Conservation (phyloP, 2,113 vertebrate genomes). For the Himantopus leucocephalus region DNA sequence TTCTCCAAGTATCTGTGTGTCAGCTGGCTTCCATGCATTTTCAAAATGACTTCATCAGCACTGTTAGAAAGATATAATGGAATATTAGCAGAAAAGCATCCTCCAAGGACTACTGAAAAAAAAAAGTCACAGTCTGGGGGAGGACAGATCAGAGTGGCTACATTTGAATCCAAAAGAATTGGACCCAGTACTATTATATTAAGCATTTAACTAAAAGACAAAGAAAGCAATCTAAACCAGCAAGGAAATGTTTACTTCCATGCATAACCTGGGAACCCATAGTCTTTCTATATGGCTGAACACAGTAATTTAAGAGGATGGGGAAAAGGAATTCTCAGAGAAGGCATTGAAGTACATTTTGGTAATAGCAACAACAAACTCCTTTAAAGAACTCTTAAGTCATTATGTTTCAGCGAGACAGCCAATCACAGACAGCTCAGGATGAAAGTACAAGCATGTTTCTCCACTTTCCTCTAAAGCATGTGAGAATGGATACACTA, state of each 20-base stretch:
- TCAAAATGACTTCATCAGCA: constrained; percentile 88
- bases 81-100: background rate
- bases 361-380: too few relatives aligned
- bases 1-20: constrained; percentile 92
- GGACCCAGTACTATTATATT: background rate
- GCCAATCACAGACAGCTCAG: background rate
- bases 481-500: background rate
- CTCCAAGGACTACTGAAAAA: background rate
- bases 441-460: background rate
- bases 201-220: background rate
- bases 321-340: background rate
- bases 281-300: background rate
- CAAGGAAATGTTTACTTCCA: background rate
- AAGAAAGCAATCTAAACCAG: background rate
- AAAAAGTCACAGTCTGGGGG: background rate
- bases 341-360: too few relatives aligned
- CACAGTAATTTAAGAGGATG: background rate
- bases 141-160: background rate
- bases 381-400: too few relatives aligned
- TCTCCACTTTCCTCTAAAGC: background rate
- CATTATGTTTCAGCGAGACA: too few relatives aligned
- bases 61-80: constrained; percentile 66
- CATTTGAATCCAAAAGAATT: background rate
- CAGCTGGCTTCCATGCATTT: constrained; percentile 91
- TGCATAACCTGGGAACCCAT: background rate